These are phyloP conservation scores for Melanotaenia maccullochi DNA, from an alignment of 2,797 vertebrate species.

Conservation along the genomic window DNA sequence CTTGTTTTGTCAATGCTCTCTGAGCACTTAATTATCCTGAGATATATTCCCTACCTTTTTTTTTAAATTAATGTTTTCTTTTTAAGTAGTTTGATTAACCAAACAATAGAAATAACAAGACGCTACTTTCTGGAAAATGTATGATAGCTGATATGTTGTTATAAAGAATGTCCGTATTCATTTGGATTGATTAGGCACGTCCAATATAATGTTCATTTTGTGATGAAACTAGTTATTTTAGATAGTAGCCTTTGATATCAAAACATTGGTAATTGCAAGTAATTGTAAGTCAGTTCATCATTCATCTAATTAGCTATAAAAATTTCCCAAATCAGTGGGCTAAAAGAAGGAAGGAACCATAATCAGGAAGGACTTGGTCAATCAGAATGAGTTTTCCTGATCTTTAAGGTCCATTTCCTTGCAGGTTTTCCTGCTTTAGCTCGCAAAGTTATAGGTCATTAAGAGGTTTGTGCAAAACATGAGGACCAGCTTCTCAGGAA, in stretches of 20 bases:
- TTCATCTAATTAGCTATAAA: background rate
- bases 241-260: background rate
- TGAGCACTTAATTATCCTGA: background rate
- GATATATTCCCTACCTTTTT: conserved; percentile 7
- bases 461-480: background rate
- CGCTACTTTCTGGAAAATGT: background rate
- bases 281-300: background rate
- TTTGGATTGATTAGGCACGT: background rate
- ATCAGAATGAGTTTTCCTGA: background rate
- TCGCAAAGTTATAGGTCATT: background rate
- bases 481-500: background rate
- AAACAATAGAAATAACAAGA: background rate
- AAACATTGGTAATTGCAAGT: background rate
- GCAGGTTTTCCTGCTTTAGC: background rate
- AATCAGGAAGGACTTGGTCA: background rate
- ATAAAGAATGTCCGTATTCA: background rate
- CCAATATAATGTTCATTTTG: background rate
- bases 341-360: background rate
- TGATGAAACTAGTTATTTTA: background rate
- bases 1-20: background rate
- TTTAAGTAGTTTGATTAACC: conserved; percentile 15
- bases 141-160: background rate
- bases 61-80: background rate
- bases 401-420: background rate
- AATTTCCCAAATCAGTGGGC: background rate